Base-by-base conservation (phyloP, 2,797 vertebrate species). In the Pempheris klunzingeri region DNA sequence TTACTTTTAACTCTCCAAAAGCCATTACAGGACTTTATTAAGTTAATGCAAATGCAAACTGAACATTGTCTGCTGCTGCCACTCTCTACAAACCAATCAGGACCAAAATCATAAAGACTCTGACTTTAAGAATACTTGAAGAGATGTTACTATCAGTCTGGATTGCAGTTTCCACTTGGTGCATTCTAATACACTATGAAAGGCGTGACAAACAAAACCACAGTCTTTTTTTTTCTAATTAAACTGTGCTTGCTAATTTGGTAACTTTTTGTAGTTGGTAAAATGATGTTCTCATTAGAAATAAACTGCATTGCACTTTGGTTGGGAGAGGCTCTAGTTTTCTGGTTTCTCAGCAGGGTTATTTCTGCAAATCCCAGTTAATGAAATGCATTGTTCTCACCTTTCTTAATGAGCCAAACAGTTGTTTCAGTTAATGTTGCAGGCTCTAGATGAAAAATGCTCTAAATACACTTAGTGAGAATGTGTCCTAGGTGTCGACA, bases 401-500 rank as follows among this genome's bases (percentile, higher is more conserved):
- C 47, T 60, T 38, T 26, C 36, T 28, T 47, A 71, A 61, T n/a
- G 8, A 69, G 64, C 2, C 18, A 54, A 58, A 36, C 47, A 11
- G 26, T 47, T n/a, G 50, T 30, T n/a, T 30, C 22, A 36, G 13
- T 52, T n/a, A 28, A 26, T n/a, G n/a, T n/a, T 6, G 49, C 54
- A 44, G 24, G 20, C 50, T 78, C 49, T 38, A 22, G 55, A 20
- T 39, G 43, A 46, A 43, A 63, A 43, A 63, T 3, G 32, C 36
- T 7, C 11, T n/a, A 43, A 65, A 52, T 36, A 22, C 6, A 2
- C 47, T 58, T 39, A 28, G 38, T 22, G 64, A 63, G n/a, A 77
- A 47, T 57, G 59, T 8, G 77, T 24, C 68, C 30, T 4, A 32
- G 63, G 59, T 67, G 71, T 18, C 17, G 67, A 50, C 72, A 83